Conservation (phyloP, 1,140 invertebrate genomes). For the Diorhabda carinulata region DNA sequence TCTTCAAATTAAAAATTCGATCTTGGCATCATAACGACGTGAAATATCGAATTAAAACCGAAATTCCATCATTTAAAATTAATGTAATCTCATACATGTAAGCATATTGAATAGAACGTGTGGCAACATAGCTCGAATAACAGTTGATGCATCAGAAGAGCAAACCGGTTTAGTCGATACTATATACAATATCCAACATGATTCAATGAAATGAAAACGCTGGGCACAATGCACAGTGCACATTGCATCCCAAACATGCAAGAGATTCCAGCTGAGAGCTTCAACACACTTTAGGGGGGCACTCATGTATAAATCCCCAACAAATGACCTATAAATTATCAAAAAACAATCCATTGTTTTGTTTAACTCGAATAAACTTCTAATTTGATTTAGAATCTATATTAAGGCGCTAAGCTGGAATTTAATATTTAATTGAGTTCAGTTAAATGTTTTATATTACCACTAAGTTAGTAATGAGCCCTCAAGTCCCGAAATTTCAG, state of each 20-base stretch:
- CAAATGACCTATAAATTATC: constrained; percentile 1
- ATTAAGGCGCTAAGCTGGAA: too few species aligned
- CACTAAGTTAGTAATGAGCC: too few species aligned
- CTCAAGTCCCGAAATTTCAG: too few species aligned
- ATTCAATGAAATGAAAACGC: constrained; percentile 2
- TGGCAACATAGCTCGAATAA: not conserved
- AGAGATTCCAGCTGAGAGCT: not conserved
- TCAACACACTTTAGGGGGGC: not conserved
- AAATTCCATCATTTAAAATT: not conserved
- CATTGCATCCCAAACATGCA: not conserved
- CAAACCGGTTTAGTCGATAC: constrained; percentile 1
- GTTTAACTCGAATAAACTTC: not conserved
- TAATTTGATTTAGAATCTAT: not conserved
- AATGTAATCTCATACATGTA: not conserved
- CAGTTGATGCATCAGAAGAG: constrained; percentile 1
- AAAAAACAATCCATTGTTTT: not conserved
- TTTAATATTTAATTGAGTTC: too few species aligned
- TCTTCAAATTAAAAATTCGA: too few species aligned
- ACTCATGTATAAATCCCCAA: not conserved
- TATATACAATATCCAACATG: constrained; percentile 1
- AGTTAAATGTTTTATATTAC: too few species aligned
- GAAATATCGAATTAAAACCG: not conserved
- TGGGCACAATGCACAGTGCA: not conserved
- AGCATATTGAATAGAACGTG: not conserved
- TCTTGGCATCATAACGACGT: too few species aligned